Evolutionary conservation across 2,888 invertebrate species (phyloP).

Genomic region (Erebia ligea): DNA sequence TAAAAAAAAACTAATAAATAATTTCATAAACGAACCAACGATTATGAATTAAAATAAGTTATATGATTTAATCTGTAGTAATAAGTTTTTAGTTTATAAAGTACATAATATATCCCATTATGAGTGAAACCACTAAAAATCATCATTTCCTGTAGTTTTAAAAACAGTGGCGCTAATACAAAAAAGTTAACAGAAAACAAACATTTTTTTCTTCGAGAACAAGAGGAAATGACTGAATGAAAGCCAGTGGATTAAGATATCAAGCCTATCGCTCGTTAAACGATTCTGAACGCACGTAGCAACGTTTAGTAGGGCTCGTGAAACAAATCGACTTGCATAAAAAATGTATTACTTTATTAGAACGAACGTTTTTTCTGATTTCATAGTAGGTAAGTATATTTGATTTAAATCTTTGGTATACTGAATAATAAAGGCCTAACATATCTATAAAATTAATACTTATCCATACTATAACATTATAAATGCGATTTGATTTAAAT

Average conservation of each 20-base stretch:
- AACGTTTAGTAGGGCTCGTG: conserved; percentile 27
- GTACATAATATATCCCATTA: no score
- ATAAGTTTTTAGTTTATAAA: no score
- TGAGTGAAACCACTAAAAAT: no score
- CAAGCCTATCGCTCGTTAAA: conserved; percentile 45
- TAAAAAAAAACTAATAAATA: no score
- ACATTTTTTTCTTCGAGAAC: neutral
- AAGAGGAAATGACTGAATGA: conserved; percentile 17
- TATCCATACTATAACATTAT: no score
- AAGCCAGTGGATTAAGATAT: conserved; percentile 12
- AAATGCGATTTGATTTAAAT: no score
- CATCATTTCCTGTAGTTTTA: neutral
- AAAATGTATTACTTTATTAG: conserved; percentile 4
- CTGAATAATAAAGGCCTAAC: no score
- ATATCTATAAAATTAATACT: no score
- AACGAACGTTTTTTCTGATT: neutral
- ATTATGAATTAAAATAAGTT: no score
- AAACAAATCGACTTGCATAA: conserved; percentile 12
- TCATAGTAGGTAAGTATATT: neutral
- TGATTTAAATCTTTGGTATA: no score
- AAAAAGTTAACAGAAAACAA: conserved; percentile 13
- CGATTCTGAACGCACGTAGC: conserved; percentile 46
- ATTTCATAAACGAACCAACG: no score
- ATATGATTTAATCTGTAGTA: no score
- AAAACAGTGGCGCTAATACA: conserved; percentile 1